A percentile compares a stretch with the other conserved stretches of the same genome.
phyloP scores from a whole-genome alignment of 2,113 vertebrate species.

The Rostratula benghalensis region DNA sequence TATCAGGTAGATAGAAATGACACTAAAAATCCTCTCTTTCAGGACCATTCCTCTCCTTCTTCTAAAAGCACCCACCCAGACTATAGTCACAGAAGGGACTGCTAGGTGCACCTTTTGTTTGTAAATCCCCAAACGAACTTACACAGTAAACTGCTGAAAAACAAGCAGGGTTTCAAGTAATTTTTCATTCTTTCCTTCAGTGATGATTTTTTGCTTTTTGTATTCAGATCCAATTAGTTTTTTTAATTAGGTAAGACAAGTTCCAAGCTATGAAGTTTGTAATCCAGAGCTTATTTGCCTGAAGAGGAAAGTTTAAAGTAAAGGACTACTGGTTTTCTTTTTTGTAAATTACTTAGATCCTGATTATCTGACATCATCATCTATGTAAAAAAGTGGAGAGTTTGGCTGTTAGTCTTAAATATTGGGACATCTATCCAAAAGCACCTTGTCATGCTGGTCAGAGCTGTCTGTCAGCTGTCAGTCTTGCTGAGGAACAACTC shows the following conservation, averaged over 20 bases:
- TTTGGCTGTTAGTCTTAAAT: not conserved
- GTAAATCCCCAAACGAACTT: not conserved
- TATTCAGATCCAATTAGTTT: not conserved
- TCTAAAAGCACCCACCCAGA: not conserved
- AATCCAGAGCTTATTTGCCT: not conserved
- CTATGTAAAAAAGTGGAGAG: not conserved
- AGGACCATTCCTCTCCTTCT: not conserved
- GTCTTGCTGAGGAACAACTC: not conserved
- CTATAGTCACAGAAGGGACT: not conserved
- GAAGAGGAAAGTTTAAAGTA: not conserved
- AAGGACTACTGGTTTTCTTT: not conserved
- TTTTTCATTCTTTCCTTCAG: not conserved
- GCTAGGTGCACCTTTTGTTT: not conserved
- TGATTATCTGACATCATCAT: not conserved
- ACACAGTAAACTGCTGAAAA: not conserved
- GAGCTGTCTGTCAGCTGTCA: slow-evolving; percentile 39
- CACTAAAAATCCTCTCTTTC: not conserved
- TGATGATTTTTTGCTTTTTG: not conserved
- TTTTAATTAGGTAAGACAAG: not conserved
- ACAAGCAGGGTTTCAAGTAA: not conserved
- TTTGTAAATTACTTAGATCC: not conserved
- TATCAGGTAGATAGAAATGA: not conserved
- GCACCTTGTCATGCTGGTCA: not conserved
- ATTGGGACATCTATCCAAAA: not conserved
- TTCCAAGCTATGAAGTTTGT: not conserved